Conservation (phyloP, 23 tunicate genomes). For the Aplidium turbinatum region DNA sequence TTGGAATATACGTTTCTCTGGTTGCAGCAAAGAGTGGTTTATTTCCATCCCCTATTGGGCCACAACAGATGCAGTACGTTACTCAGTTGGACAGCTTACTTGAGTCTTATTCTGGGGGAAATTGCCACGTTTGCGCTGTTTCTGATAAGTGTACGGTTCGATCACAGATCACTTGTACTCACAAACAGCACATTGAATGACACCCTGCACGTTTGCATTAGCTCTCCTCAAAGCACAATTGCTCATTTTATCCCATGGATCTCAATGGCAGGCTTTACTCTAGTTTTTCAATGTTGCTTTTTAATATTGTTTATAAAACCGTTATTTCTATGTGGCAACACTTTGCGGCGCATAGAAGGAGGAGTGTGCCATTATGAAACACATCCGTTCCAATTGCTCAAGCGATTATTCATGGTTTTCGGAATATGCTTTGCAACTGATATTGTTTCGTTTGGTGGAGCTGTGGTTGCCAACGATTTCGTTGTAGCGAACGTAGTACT, state of each 20-base stretch:
- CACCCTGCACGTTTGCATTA: neutral
- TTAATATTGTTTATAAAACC: conserved; percentile 4
- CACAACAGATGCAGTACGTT: neutral
- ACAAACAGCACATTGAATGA: neutral
- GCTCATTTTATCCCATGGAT: conserved; percentile 10
- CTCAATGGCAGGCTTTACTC: neutral
- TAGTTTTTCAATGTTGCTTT: conserved; percentile 13
- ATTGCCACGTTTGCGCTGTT: conserved; percentile 2
- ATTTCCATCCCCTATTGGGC: conserved; percentile 16
- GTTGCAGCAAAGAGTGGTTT: conserved; percentile 20
- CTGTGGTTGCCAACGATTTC: conserved; percentile 9
- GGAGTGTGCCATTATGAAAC: neutral
- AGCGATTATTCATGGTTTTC: conserved; percentile 9
- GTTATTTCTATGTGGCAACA: neutral
- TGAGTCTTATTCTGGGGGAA: conserved; percentile 6
- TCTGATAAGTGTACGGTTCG: conserved; percentile 9
- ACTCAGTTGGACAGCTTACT: neutral
- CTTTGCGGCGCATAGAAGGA: neutral
- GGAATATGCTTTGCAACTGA: conserved; percentile 6
- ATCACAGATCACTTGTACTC: neutral
- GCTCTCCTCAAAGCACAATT: too few species aligned
- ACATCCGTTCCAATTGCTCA: neutral
- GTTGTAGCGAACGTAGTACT: conserved; percentile 3
- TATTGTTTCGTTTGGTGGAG: neutral
- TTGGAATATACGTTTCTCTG: conserved; percentile 27